Base-by-base conservation (phyloP, 1,140 invertebrate species). In the Drosophila sucinea region DNA sequence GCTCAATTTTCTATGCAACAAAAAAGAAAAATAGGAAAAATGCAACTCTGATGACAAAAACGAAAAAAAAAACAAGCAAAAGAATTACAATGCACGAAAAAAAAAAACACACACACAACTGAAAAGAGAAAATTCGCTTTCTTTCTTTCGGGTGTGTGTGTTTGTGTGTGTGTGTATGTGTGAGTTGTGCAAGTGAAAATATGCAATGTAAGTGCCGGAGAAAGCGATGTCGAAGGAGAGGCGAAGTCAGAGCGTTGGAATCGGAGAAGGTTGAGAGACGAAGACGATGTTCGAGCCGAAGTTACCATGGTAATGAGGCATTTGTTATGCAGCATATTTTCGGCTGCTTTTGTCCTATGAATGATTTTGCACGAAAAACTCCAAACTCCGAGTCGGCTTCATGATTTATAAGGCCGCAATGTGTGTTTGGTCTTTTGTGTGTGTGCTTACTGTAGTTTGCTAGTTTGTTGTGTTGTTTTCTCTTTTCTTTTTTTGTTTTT, bases 1-100 rank as follows among this genome's bases (percentile, higher is more conserved):
- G 82, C 76, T 85, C 75, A 81, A 85, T 85, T 85, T 73, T 86
- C 74, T 81, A 81, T 85, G 82, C 82, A 78, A 25, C 44, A 51
- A 51, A 51, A 51, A 51, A 51, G 44, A 27, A 51, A 51, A 27
- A 51, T 51, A 51, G 41, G 10, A 40, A 40, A 55, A 55, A 54
- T 86, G 71, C 78, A 86, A 71, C 73, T 66, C 65, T 77, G 81
- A 81, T 84, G 81, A 71, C 77, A 84, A 81, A 80, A 65, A 51
- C 65, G 61, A 47, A 47, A 47, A 7, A 23, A 44, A 61, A 73
- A 70, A 79, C 69, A 80, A 71, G 66, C 67, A 80, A 72, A 81
- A 74, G 78, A 85, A 78, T 86, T 85, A 81, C 78, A 81, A 78
- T 63, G 77, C 68, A 65, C 7, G 1, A 2, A 27, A 25, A 51